These are phyloP conservation scores for Sylvia atricapilla DNA, from an alignment of 2,113 vertebrate species.

Conservation along the genomic window DNA sequence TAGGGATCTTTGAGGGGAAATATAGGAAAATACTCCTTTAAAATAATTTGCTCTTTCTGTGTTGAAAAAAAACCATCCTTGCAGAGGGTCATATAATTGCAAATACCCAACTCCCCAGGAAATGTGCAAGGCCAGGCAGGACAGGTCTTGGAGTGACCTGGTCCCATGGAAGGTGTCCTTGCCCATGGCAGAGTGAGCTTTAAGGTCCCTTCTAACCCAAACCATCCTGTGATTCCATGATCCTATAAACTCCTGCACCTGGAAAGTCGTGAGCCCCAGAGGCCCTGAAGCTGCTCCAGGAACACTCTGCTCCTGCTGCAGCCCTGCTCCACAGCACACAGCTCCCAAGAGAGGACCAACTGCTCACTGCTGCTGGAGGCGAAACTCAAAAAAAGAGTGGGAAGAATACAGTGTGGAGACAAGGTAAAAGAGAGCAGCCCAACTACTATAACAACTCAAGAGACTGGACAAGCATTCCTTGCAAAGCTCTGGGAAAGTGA, in stretches of 20 bases:
- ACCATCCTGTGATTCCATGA: not conserved
- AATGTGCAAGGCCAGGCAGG: not conserved
- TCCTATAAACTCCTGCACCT: not conserved
- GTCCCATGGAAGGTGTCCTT: not conserved
- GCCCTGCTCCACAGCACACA: rapidly evolving
- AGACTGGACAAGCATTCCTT: not conserved
- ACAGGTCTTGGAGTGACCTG: not conserved
- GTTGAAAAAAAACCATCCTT: not conserved
- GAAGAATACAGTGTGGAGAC: rapidly evolving
- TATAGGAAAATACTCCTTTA: not conserved
- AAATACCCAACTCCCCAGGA: not conserved
- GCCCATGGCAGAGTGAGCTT: not conserved
- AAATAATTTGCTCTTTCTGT: not conserved
- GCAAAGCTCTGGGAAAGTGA: not conserved
- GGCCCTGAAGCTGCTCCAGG: not conserved
- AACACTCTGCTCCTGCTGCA: not conserved
- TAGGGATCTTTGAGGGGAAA: not conserved
- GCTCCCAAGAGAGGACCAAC: not conserved
- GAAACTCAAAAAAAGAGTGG: not conserved
- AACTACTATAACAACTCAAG: not conserved
- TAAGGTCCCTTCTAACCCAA: not conserved
- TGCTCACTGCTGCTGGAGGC: not conserved
- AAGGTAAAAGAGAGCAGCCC: not conserved
- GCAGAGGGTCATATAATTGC: not conserved
- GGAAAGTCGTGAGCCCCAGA: not conserved